Evolutionary conservation across 2,888 invertebrate species (phyloP), one percentile per base, ranked within the genome.

Genomic region (Cheilosia pagana): DNA sequence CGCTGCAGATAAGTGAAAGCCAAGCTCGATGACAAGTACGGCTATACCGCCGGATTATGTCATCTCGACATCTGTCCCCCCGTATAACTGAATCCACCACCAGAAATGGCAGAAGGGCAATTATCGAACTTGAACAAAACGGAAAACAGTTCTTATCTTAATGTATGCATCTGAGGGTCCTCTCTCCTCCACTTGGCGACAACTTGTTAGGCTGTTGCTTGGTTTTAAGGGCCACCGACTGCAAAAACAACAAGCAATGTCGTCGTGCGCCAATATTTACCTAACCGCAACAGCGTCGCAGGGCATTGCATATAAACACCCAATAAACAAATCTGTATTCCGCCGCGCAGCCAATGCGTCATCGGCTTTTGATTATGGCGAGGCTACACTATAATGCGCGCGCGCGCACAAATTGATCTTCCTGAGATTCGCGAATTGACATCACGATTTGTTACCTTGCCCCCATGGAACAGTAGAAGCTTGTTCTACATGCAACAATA

Each of bases 401-500:
- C 81, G 70, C 60, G 62, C 65, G 55, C 85, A 76, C 85, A 85
- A 81, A 85, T 85, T 85, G 85, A 85, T 85, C 85, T 75, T 85
- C 75, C 52, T 39, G 81, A 76, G 85, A 81, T 76, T 85, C 67
- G 85, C 75, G 71, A 76, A 75, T 81, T 85, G 85, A 85, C 85
- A 85, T 85, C 85, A 85, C 85, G 85, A 85, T 85, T 85, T 85
- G 85, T 85, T 81, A 85, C 70, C 74, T 75, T 75, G 70, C 65
- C 75, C 70, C 63, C 71, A 76, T 79, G 60, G 60, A 85, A 81
- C 85, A 81, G 85, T 50, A 76, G 85, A 81, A 60, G 67, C 85
- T 74, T 81, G 85, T 81, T 76, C 60, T 83, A 77, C 68, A 83
- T 63, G 60, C 59, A 79, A 85, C 74, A 79, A 70, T 79, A 53